Percentiles rank a stretch among this genome's conserved stretches.
phyloP scores from a whole-genome alignment of 2,113 vertebrate species.

The Pachyramphus minor region DNA sequence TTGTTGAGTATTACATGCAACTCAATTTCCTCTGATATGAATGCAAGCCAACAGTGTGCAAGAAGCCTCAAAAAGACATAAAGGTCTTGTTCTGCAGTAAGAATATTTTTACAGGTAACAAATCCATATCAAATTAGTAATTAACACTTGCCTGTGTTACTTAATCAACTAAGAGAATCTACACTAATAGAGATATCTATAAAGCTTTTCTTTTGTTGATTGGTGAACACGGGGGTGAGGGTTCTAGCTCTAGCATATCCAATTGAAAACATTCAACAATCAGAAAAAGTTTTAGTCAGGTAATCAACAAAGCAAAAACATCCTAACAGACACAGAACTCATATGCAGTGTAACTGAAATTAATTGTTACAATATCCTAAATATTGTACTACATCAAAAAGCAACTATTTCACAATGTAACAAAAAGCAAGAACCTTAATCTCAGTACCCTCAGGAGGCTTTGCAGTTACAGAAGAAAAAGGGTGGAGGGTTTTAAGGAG shows the following conservation, averaged over 20 bases:
- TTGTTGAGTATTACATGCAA: not conserved
- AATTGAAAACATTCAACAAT: not conserved
- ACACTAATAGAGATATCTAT: not conserved
- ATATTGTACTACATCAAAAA: not conserved
- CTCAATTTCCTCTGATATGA: not conserved
- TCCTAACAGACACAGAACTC: not conserved
- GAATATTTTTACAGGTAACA: not conserved
- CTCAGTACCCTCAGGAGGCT: not conserved
- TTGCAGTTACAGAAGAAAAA: not conserved
- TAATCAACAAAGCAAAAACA: not conserved
- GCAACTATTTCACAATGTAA: not conserved
- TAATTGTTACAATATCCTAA: not conserved
- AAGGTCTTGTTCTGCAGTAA: not conserved
- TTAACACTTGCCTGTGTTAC: not conserved
- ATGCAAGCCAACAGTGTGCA: not conserved
- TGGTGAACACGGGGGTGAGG: not conserved
- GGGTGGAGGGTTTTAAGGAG: not conserved
- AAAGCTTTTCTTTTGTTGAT: not conserved
- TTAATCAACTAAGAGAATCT: not conserved
- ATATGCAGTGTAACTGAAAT: not conserved
- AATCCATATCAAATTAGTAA: not conserved
- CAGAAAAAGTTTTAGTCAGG: not conserved
- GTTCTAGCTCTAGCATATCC: not conserved
- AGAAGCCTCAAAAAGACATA: not conserved
- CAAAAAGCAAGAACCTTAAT: not conserved